phyloP scores from a whole-genome alignment of 2,888 invertebrate species.

The Diplazon laetatorius region DNA sequence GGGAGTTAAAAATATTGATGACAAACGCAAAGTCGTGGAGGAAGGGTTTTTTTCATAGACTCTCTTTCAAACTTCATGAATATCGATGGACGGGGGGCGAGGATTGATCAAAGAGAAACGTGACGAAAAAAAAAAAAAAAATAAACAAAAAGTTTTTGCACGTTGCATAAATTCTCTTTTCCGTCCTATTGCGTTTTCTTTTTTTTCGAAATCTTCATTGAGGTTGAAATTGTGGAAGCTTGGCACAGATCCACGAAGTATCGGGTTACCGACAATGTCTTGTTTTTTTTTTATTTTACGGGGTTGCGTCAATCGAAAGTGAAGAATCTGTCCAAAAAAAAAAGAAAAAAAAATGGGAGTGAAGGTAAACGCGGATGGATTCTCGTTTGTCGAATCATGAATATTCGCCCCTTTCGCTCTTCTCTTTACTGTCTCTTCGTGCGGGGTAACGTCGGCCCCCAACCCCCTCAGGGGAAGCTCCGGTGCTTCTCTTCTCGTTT shows the following conservation, averaged over 20 bases:
- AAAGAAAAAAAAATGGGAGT: too few relatives aligned
- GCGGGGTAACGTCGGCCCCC: conserved; percentile 28
- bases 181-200: conserved; percentile 4
- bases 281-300: conserved; percentile 7
- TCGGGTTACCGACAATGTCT: conserved; percentile 8
- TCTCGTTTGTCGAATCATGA: conserved; percentile 49
- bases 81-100: too few relatives aligned
- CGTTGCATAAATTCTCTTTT: conserved; percentile 55
- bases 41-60: too few relatives aligned
- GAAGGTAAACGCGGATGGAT: conserved; percentile 10
- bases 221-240: conserved; percentile 2
- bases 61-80: conserved; percentile 50
- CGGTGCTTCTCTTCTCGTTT: too few relatives aligned
- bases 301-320: conserved; percentile 25
- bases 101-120: conserved; percentile 24
- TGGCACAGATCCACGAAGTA: conserved; percentile 6
- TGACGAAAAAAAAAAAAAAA: conserved; percentile 18
- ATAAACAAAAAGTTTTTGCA: too few relatives aligned
- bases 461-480: conserved; percentile 39
- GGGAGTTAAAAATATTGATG: conserved; percentile 30
- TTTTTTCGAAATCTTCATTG: conserved; percentile 37
- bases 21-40: conserved; percentile 4
- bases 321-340: conserved; percentile 43
- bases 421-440: conserved; percentile 1
- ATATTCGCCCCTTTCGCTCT: conserved; percentile 33